Evolutionary conservation across 2,113 vertebrate genomes (phyloP), one percentile per base, ranked within the genome.

Genomic region (Xiphophorus hellerii): DNA sequence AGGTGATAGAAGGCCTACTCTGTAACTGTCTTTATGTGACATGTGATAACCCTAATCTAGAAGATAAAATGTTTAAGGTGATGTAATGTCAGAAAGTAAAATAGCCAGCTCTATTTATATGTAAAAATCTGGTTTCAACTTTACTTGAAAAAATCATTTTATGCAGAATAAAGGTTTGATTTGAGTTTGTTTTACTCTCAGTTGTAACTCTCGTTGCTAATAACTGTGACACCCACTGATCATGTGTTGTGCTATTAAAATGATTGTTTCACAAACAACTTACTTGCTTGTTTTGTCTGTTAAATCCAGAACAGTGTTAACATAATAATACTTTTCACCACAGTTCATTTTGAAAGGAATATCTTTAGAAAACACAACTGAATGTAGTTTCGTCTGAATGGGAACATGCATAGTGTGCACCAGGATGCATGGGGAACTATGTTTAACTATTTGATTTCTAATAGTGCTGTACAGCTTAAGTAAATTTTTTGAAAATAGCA

Each of bases 401-500:
- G 17, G 25, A 58, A 58, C 22, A 58, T 25, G 51, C 2, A 20
- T 48, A 48, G 17, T 48, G 17, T 48, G 44, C 15, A 48, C 15
- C 44, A 48, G 44, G 5, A 20, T 6, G 22, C 6, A 54, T 54
- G 20, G 22, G 7, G 7, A 54, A n/a, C 22, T 25, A 9, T 54
- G 3, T 58, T 58, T 58, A 3, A 20, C 51, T 10, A 15, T 54
- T 54, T 54, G 1, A 15, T 54, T 54, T 54, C 8, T 6, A 22
- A 54, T 7, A 54, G 1, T 54, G 48, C 48, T 54, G 30, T 54
- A 37, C 48, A 54, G 62, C 33, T 37, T 63, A 69, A 74, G 66
- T 60, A 73, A 66, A 71, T 48, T 69, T 60, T 39, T 64, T 44
- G 42, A 42, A 65, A 69, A 48, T 7, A 14, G 31, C 37, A 37